Percentiles rank a stretch among this genome's conserved stretches.
Conservation (phyloP, 2,888 invertebrate genomes). For the Agriopis marginaria region DNA sequence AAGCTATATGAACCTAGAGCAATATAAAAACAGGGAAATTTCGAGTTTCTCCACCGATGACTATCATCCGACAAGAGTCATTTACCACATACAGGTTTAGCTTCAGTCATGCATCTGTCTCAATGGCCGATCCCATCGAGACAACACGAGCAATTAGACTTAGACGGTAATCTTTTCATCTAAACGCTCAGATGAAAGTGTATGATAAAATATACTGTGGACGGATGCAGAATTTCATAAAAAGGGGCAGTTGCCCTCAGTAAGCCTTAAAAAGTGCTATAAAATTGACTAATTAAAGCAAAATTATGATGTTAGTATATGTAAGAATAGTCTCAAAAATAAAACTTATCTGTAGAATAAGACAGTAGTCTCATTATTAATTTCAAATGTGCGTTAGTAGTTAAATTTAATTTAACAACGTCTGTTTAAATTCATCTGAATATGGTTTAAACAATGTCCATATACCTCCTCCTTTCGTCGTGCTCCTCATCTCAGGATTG, state of each 20-base stretch:
- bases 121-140: constrained; percentile 69
- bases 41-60: constrained; percentile 26
- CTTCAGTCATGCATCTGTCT: constrained; percentile 72
- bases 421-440: too few species aligned
- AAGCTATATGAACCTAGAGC: neutral
- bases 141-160: constrained; percentile 81
- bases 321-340: too few species aligned
- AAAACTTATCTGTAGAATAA: too few species aligned
- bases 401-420: too few species aligned
- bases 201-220: constrained; percentile 64
- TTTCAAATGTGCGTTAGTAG: too few species aligned
- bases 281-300: too few species aligned
- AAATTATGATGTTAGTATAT: too few species aligned
- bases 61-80: constrained; percentile 39
- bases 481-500: too few species aligned
- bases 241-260: constrained; percentile 10
- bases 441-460: too few species aligned
- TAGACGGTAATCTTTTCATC: constrained; percentile 82
- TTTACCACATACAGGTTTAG: constrained; percentile 46
- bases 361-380: neutral
- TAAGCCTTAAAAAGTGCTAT: neutral
- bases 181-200: constrained; percentile 81
- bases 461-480: too few species aligned
- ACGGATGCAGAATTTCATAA: constrained; percentile 42
- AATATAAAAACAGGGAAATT: constrained; percentile 26